A percentile compares a stretch with the other conserved stretches of the same genome.
Evolutionary conservation across 2,888 invertebrate species (phyloP).

Genomic region (Phragmatobia fuliginosa): DNA sequence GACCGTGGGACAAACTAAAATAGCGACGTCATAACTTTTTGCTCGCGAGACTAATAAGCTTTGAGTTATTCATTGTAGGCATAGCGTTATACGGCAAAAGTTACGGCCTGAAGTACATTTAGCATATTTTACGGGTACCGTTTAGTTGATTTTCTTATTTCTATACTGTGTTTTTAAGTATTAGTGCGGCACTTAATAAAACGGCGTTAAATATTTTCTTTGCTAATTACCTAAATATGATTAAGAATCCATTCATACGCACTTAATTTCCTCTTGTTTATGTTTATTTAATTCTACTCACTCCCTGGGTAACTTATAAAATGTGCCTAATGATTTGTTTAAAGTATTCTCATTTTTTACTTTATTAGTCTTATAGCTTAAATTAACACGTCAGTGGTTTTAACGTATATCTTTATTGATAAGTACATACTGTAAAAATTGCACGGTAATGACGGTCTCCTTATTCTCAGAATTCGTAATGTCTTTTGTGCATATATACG

Average conservation of each 20-base stretch:
- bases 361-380: background rate
- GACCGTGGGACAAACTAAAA: slow-evolving; percentile 40
- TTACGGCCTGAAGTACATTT: slow-evolving; percentile 3
- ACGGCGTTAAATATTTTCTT: background rate
- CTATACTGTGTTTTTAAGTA: background rate
- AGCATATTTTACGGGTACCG: background rate
- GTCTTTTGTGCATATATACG: background rate
- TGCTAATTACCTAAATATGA: background rate
- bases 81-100: slow-evolving; percentile 1
- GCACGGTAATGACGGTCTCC: background rate
- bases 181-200: background rate
- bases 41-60: slow-evolving; percentile 11
- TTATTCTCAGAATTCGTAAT: background rate
- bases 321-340: too few relatives aligned
- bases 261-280: background rate
- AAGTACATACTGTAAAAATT: background rate
- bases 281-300: background rate
- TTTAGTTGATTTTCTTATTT: background rate
- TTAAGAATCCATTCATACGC: background rate
- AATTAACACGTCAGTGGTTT: background rate
- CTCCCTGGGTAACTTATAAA: background rate
- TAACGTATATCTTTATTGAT: too few relatives aligned
- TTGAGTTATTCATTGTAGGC: slow-evolving; percentile 1
- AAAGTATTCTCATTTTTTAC: background rate
- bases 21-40: slow-evolving; percentile 14